Evolutionary conservation across 2,113 vertebrate species (phyloP), one percentile per base, ranked within the genome.

Genomic region (Platanista minor): DNA sequence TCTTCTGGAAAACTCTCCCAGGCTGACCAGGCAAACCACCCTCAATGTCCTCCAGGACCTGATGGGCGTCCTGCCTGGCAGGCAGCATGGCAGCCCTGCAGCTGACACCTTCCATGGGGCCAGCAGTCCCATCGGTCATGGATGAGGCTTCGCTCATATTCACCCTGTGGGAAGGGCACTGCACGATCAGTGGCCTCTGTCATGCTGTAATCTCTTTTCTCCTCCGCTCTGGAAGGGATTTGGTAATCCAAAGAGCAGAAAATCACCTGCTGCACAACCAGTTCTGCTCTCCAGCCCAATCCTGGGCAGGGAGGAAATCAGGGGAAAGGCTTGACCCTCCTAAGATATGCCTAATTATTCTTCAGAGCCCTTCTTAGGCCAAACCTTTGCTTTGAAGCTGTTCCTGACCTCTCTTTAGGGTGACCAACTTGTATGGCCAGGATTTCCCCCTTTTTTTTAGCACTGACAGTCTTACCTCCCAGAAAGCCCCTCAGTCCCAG

Each of bases 51-150:
- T 36, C 2, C 2, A 36, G 72, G 66, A 72, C 27, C 62, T n/a
- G 20, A 15, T 0, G 3, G 39, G 21, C 27, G 21, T 57, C 36
- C 39, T 23, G 27, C 66, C n/a, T 57, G n/a, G n/a, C n/a, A n/a
- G n/a, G 7, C 21, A 67, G 46, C 15, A 33, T 18, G 20, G 39
- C 27, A 25, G 33, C 6, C n/a, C 59, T 3, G 21, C 10, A 52
- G 8, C n/a, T 6, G 0, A 2, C 15, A 10, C 41, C 61, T 27
- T 41, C 49, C 6, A 8, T 1, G 4, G 23, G 20, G 23, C 46
- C 49, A 17, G 5, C 12, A 33, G 72, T 9, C 11, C 21, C 14
- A 2, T 27, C 13, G 11, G 17, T 36, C 54, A 61, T 1, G 6
- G 33, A 39, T 1, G 2, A 75, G 23, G 20, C 57, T 54, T 61